A percentile compares a stretch with the other conserved stretches of the same genome.
Evolutionary conservation across 2,888 invertebrate species (phyloP).

Genomic region (Panorpa germanica): DNA sequence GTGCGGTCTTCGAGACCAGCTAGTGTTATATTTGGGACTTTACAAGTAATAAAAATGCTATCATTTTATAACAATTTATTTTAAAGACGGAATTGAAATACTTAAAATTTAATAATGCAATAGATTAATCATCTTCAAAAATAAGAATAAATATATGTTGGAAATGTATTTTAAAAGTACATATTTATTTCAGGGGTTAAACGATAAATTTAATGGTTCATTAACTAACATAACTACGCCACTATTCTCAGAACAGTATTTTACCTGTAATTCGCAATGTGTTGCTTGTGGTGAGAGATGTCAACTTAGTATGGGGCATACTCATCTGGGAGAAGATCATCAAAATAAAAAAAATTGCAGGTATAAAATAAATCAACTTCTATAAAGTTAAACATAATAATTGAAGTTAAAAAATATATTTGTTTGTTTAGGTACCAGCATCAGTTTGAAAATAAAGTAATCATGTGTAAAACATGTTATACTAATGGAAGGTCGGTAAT

Average conservation of each 20-base stretch:
- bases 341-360: constrained; percentile 23
- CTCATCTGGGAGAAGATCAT: constrained; percentile 38
- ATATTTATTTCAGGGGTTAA: constrained; percentile 30
- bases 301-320: constrained; percentile 45
- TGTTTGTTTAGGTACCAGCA: constrained; percentile 39
- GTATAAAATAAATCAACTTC: constrained; percentile 14
- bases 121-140: neutral
- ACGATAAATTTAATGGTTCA: constrained; percentile 54
- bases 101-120: constrained; percentile 1
- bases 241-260: constrained; percentile 60
- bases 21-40: constrained; percentile 41
- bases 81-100: neutral
- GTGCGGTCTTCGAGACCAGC: constrained; percentile 49
- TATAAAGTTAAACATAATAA: no score
- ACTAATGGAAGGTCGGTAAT: constrained; percentile 31
- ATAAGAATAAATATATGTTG: neutral
- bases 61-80: neutral
- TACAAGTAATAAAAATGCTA: constrained; percentile 29
- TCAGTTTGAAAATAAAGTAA: constrained; percentile 51
- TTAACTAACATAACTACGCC: constrained; percentile 38
- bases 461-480: constrained; percentile 42
- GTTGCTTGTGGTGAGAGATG: constrained; percentile 46
- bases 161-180: neutral
- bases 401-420: constrained; percentile 1
- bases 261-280: constrained; percentile 53